Evolutionary conservation across 2,888 invertebrate species (phyloP).

Genomic region (Pegoplata infirma): DNA sequence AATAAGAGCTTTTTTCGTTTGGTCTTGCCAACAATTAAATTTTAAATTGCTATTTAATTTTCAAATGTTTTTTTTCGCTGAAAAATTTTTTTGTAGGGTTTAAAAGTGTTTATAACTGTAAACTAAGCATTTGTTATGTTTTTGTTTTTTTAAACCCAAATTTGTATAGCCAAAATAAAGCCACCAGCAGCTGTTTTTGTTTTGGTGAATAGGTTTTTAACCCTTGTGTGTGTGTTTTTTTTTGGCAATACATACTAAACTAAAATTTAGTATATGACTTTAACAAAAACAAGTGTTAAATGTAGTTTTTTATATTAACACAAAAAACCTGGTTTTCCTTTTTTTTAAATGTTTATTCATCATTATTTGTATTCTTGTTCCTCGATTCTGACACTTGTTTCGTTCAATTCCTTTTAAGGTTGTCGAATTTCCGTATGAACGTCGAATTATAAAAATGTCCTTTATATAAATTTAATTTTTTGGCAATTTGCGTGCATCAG

Average conservation of each 20-base stretch:
- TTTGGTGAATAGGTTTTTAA: background rate
- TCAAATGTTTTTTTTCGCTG: conserved; percentile 7
- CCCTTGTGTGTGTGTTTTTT: conserved; percentile 22
- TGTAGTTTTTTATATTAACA: conserved; percentile 15
- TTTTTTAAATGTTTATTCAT: conserved; percentile 1
- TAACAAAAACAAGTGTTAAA: conserved; percentile 55
- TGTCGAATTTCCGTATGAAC: conserved; percentile 18
- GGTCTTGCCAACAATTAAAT: conserved; percentile 28
- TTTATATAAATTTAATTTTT: conserved; percentile 24
- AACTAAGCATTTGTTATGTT: conserved; percentile 18
- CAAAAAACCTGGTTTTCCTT: conserved; percentile 3
- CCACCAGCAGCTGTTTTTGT: conserved; percentile 48
- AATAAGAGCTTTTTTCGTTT: background rate
- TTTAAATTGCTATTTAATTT: conserved; percentile 45
- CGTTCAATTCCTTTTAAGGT: conserved; percentile 17
- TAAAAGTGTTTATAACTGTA: conserved; percentile 23
- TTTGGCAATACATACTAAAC: conserved; percentile 23
- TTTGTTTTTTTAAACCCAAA: conserved; percentile 25
- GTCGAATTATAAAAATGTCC: conserved; percentile 43
- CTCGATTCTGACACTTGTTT: conserved; percentile 34
- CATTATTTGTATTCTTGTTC: too few relatives aligned
- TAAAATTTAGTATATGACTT: background rate
- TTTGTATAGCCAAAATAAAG: conserved; percentile 24
- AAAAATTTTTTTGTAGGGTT: too few relatives aligned
- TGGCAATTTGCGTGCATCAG: conserved; percentile 54